A percentile compares a stretch with the other conserved stretches of the same genome.
phyloP scores from a whole-genome alignment of 2,113 vertebrate genomes.

The Mesitornis unicolor region DNA sequence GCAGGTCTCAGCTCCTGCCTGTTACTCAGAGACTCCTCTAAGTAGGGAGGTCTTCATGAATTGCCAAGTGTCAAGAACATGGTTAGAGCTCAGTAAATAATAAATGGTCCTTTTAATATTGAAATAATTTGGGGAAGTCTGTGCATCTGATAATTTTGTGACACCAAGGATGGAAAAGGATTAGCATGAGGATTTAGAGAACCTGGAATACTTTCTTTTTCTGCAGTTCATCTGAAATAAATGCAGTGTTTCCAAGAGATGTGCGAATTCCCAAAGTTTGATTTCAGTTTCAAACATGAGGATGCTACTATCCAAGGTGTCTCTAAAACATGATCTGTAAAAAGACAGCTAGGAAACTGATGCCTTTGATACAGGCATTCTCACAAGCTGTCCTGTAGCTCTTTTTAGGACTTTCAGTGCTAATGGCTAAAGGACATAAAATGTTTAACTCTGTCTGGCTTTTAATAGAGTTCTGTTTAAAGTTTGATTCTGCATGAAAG shows the following conservation, averaged over 20 bases:
- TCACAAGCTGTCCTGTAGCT: not conserved
- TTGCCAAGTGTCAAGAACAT: not conserved
- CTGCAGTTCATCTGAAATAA: not conserved
- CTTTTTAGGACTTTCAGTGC: not conserved
- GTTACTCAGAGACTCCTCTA: not conserved
- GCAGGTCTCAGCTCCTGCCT: not conserved
- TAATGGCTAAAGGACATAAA: not conserved
- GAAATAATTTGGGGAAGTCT: not conserved
- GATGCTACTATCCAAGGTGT: not conserved
- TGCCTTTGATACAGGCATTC: not conserved
- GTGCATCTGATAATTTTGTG: not conserved
- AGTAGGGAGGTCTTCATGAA: not conserved
- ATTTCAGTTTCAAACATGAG: not conserved
- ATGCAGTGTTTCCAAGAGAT: not conserved
- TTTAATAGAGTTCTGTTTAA: not conserved
- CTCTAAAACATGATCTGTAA: not conserved
- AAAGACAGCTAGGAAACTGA: not conserved
- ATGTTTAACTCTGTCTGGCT: fast-evolving
- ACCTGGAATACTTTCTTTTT: not conserved
- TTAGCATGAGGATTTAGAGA: not conserved
- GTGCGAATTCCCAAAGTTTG: fast-evolving
- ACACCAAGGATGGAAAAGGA: not conserved
- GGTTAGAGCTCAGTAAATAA: not conserved
- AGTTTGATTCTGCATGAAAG: not conserved
- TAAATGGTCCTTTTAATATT: not conserved